These are phyloP conservation scores for Coelinius sp. DNA, from an alignment of 2,888 invertebrate species.

Conservation along the genomic window DNA sequence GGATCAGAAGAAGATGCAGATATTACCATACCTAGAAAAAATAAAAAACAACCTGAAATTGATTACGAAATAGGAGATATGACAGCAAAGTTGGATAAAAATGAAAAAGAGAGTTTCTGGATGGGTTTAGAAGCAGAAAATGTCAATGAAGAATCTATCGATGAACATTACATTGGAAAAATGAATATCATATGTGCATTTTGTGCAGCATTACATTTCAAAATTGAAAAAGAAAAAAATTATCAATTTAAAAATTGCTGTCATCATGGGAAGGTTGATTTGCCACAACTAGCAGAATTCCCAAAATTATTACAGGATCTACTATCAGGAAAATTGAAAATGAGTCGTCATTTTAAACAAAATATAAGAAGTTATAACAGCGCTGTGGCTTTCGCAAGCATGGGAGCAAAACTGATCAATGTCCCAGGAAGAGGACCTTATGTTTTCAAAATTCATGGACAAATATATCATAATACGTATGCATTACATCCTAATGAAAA, in stretches of 20 bases:
- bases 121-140: neutral
- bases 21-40: no score
- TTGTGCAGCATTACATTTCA: slow-evolving; percentile 23
- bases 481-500: slow-evolving; percentile 17
- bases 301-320: slow-evolving; percentile 21
- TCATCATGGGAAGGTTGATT: slow-evolving; percentile 33
- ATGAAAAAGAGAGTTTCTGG: neutral
- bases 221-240: neutral
- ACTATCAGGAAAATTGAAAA: slow-evolving; percentile 10
- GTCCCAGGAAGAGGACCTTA: slow-evolving; percentile 4
- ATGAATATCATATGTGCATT: slow-evolving; percentile 19
- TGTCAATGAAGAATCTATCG: neutral
- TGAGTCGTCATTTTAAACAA: slow-evolving; percentile 17
- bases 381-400: slow-evolving; percentile 30
- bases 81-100: neutral
- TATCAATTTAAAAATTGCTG: slow-evolving; percentile 26
- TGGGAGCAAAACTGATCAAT: slow-evolving; percentile 29
- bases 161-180: slow-evolving; percentile 5
- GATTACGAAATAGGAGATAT: neutral
- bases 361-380: slow-evolving; percentile 29
- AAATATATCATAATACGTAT: slow-evolving; percentile 38
- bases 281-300: slow-evolving; percentile 14
- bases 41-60: no score
- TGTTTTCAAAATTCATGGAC: slow-evolving; percentile 24
- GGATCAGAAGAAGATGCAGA: no score